Base-by-base conservation (phyloP, 1,140 invertebrate species). In the Phortica variegata region DNA sequence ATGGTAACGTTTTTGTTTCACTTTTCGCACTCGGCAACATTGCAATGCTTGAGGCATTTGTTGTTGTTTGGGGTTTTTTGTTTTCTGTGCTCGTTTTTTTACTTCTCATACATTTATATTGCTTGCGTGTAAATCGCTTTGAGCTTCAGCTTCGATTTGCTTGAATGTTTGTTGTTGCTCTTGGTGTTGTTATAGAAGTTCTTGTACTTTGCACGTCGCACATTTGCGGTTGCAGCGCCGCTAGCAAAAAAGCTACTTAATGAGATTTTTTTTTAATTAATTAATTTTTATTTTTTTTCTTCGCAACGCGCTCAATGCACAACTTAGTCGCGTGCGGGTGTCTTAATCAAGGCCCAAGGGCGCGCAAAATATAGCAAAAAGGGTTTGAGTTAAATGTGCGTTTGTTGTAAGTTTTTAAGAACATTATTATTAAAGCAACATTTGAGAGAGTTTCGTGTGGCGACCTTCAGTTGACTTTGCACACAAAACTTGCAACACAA, bases 401-500 rank as follows among this genome's bases (percentile, higher is more conserved):
- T 47, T 43, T 49, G 47, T 37, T 31, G 19, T 41, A 39, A n/a
- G 47, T 40, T 26, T 44, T 43, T 49, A 56, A 49, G 54, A 56
- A 56, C 33, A n/a, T 10, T 37, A 29, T 50, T 45, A 41, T 41
- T 58, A 58, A 50, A 46, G 34, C 49, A 47, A 49, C 48, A 47
- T 48, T 44, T 17, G n/a, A 41, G 38, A n/a, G 20, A 16, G 21
- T 41, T 47, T 49, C 52, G 44, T 56, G 44, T 49, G 54, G n/a
- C 50, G 48, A 51, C 60, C 56, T 61, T 63, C 61, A 45, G 21
- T 41, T 60, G 48, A 52, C 46, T 57, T 58, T 48, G 31, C 44
- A 40, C 44, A 16, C 45, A 39, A 36, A 38, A 36, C 29, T 44
- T 40, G 12, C 54, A 41, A 29, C 26, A 42, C 37, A 19, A 48